Evolutionary conservation across 2,113 vertebrate genomes (phyloP).

Genomic region (Oceanodroma tethys): DNA sequence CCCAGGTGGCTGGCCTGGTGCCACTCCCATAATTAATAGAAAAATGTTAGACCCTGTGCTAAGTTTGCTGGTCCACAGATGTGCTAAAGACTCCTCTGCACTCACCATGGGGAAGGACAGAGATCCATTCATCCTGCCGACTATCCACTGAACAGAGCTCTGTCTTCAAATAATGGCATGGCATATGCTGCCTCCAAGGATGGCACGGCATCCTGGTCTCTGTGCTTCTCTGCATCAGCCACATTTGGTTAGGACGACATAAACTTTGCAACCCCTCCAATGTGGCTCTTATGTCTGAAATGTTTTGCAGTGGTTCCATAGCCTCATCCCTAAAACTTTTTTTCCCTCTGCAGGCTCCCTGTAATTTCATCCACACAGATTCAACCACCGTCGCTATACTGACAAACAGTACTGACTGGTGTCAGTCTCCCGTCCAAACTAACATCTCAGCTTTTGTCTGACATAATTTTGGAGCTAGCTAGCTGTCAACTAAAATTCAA

Average conservation of each 20-base stretch:
- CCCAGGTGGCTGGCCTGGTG: background rate
- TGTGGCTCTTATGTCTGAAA: background rate
- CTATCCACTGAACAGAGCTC: background rate
- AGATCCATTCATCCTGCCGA: background rate
- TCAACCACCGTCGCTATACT: background rate
- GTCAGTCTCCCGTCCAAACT: slow-evolving; percentile 3
- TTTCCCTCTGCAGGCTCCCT: background rate
- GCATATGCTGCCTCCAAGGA: background rate
- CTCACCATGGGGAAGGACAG: background rate
- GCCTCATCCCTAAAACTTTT: background rate
- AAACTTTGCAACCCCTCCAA: background rate
- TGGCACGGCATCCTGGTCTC: background rate
- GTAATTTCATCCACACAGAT: background rate
- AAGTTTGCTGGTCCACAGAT: background rate
- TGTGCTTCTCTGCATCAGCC: background rate
- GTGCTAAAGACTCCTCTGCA: background rate
- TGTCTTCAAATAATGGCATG: background rate
- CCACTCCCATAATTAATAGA: background rate
- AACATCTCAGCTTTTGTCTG: background rate
- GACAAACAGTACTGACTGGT: background rate
- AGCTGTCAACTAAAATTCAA: background rate
- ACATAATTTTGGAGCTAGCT: background rate
- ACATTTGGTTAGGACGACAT: background rate
- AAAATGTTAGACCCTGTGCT: background rate
- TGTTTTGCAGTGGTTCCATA: background rate